Conservation (phyloP, 2,797 vertebrate genomes). For the Clamator glandarius region DNA sequence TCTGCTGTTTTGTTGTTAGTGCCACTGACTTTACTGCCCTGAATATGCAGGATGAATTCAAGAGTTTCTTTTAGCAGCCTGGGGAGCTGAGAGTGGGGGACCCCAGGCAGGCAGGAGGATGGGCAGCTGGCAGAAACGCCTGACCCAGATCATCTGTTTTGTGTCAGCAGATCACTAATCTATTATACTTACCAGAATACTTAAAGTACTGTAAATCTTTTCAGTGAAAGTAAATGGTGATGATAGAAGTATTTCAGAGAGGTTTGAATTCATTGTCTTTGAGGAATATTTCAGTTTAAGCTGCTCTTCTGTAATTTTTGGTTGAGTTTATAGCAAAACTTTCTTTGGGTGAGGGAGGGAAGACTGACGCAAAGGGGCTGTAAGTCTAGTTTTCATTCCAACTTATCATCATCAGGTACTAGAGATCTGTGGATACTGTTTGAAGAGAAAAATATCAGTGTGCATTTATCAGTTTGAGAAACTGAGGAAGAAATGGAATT, state of each 20-base stretch:
- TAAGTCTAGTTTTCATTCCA: background rate
- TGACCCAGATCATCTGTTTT: accelerated
- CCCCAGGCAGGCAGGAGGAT: background rate
- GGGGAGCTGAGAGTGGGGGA: background rate
- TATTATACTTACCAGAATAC: background rate
- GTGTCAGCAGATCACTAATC: background rate
- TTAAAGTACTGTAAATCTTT: background rate
- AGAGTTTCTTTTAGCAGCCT: background rate
- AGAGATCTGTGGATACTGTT: background rate
- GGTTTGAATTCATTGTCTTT: background rate
- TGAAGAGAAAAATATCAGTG: background rate
- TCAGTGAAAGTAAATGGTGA: background rate
- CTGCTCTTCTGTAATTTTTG: background rate
- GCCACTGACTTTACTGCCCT: background rate
- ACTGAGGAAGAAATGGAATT: background rate
- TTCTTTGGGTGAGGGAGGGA: background rate
- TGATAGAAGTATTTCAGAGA: background rate
- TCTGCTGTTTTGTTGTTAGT: background rate
- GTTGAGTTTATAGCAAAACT: background rate
- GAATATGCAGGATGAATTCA: background rate
- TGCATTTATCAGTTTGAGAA: background rate
- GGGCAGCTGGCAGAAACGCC: background rate
- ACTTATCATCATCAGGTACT: background rate
- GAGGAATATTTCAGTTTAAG: background rate
- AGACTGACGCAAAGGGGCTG: background rate